phyloP scores from a whole-genome alignment of 2,113 vertebrate genomes.

The Gracilinanus agilis region DNA sequence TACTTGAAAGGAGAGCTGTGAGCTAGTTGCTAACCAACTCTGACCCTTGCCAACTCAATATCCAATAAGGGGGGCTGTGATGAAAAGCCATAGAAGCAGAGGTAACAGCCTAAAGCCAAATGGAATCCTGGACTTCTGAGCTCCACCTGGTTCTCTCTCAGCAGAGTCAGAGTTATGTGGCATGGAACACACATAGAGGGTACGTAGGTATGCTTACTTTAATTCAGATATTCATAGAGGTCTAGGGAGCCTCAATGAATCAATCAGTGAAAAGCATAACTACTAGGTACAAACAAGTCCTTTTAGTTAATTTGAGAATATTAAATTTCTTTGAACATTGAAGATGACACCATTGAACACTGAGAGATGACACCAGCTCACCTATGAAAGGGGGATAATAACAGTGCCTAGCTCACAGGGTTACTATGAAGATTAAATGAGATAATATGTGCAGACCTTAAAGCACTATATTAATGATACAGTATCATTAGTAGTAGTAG shows the following conservation, averaged over 20 bases:
- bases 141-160: neutral
- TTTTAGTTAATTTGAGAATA: neutral
- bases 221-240: neutral
- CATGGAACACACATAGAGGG: neutral
- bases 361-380: neutral
- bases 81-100: neutral
- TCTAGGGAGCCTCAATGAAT: neutral
- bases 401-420: neutral
- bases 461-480: neutral
- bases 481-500: neutral
- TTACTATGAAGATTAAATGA: neutral
- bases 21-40: neutral
- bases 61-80: neutral
- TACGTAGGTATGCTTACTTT: neutral
- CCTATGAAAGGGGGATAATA: neutral
- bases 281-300: neutral
- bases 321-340: neutral
- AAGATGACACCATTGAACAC: neutral
- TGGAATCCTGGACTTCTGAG: neutral
- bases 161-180: neutral
- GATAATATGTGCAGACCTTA: neutral
- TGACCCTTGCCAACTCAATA: neutral
- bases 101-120: neutral
- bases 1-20: neutral
- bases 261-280: neutral